phyloP scores from a whole-genome alignment of 2,888 invertebrate genomes.

The Drosophila atroscutellata region DNA sequence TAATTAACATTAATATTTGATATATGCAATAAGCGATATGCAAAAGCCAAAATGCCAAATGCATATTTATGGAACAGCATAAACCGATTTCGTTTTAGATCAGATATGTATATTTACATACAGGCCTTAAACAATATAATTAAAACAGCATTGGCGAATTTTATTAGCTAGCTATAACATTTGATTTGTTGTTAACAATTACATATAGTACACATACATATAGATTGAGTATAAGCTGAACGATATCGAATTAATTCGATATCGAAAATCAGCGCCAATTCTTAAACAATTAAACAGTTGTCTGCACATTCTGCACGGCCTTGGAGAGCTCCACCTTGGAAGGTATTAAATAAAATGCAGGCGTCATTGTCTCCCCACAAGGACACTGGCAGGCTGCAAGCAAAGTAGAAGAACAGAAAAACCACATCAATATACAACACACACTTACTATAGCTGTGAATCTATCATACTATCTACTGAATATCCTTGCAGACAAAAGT shows the following conservation, averaged over 20 bases:
- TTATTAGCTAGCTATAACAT: constrained; percentile 58
- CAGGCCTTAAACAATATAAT: constrained; percentile 20
- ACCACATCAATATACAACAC: background rate
- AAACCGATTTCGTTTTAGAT: constrained; percentile 37
- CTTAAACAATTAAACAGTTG: constrained; percentile 87
- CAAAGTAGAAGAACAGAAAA: background rate
- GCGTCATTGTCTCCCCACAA: constrained; percentile 95
- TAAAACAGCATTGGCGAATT: constrained; percentile 51
- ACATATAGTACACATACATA: background rate
- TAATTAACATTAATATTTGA: constrained; percentile 25
- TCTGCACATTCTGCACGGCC: constrained; percentile 94
- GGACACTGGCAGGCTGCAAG: constrained; percentile 92
- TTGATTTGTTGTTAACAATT: constrained; percentile 25
- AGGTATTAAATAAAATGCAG: constrained; percentile 95
- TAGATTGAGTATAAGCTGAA: constrained; percentile 8
- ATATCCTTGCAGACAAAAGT: background rate
- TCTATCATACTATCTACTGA: background rate
- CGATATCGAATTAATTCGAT: constrained; percentile 1
- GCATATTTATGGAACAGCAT: constrained; percentile 52
- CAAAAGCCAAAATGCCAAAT: constrained; percentile 63
- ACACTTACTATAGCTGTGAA: background rate
- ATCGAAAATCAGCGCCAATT: background rate
- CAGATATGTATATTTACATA: constrained; percentile 21
- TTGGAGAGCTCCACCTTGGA: constrained; percentile 96
- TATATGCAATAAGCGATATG: constrained; percentile 64